Conservation (phyloP, 1,140 invertebrate species). For the Drosophila parabipectinata region DNA sequence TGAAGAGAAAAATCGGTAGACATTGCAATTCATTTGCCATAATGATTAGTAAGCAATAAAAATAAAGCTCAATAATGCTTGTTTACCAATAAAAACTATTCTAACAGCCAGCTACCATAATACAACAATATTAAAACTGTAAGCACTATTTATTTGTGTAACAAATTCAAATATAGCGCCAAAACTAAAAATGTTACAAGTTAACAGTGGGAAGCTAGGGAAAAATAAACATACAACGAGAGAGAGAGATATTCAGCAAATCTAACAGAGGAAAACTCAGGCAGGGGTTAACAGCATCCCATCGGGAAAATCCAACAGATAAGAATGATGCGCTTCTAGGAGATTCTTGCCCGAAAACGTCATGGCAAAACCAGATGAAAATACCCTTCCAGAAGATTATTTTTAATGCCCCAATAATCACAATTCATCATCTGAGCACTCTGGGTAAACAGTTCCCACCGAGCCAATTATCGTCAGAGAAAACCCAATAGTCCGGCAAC, state of each 20-base stretch:
- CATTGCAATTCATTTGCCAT: not conserved
- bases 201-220: slow-evolving; percentile 2
- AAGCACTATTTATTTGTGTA: not conserved
- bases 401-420: slow-evolving; percentile 1
- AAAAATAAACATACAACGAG: not conserved
- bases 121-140: not conserved
- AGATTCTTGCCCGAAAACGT: not conserved
- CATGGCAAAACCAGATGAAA: no score
- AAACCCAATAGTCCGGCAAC: slow-evolving; percentile 37
- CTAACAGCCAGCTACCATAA: no score
- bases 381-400: not conserved
- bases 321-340: not conserved
- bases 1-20: not conserved
- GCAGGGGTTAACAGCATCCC: not conserved
- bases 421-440: slow-evolving; percentile 1
- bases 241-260: not conserved
- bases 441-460: slow-evolving; percentile 7
- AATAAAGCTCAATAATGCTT: not conserved
- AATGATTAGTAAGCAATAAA: not conserved
- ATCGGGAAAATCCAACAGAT: not conserved
- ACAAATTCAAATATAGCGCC: slow-evolving; percentile 26
- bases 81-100: no score
- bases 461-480: slow-evolving; percentile 34
- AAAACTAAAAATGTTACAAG: not conserved
- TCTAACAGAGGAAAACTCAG: slow-evolving; percentile 9